Evolutionary conservation across 2,888 invertebrate genomes (phyloP).

Genomic region (Acrobasis repandana): DNA sequence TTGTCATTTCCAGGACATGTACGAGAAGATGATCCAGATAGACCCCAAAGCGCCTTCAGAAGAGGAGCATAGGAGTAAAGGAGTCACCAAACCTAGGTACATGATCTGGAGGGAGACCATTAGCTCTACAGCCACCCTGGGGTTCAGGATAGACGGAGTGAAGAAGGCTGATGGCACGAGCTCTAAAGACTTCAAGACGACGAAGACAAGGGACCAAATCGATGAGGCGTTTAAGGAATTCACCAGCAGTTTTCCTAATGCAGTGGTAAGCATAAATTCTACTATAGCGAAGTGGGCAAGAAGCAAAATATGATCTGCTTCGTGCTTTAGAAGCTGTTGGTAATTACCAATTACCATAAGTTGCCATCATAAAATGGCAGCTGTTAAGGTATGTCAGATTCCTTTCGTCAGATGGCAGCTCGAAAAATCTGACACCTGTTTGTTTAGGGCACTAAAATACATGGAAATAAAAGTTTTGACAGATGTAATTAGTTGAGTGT

Average conservation of each 20-base stretch:
- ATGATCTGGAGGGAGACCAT: conserved; percentile 99
- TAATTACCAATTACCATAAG: no score
- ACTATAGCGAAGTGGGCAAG: no score
- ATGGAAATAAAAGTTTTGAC: no score
- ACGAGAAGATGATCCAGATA: conserved; percentile 98
- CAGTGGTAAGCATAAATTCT: conserved; percentile 84
- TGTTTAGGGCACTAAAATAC: no score
- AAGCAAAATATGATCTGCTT: no score
- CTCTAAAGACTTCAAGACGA: conserved; percentile 97
- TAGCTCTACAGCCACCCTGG: conserved; percentile 97
- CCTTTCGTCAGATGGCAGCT: no score
- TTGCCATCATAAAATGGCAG: no score
- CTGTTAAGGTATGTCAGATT: no score
- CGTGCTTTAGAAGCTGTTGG: no score
- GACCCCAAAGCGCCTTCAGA: conserved; percentile 94
- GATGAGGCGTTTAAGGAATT: conserved; percentile 91
- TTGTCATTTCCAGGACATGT: conserved; percentile 90
- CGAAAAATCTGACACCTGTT: no score
- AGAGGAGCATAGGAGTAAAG: conserved; percentile 94
- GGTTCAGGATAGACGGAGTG: conserved; percentile 98
- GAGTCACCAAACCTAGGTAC: conserved; percentile 96
- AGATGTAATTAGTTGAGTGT: no score
- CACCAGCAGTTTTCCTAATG: conserved; percentile 89
- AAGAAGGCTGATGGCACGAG: conserved; percentile 95
- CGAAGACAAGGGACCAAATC: conserved; percentile 92